Evolutionary conservation across 1,140 invertebrate species (phyloP).

Genomic region (Drosophila bocki): DNA sequence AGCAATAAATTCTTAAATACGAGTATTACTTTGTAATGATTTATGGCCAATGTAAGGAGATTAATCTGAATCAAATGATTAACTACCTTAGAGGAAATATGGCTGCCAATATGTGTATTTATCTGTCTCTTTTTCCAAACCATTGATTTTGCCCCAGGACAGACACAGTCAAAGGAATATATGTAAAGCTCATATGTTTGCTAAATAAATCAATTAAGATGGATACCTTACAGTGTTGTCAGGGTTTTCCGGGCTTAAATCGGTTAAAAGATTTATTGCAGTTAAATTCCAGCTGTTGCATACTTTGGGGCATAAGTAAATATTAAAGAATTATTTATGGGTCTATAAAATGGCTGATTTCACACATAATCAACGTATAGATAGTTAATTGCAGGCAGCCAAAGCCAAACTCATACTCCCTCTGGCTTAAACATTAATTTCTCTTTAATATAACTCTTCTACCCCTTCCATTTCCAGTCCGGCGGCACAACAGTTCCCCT

Average conservation of each 20-base stretch:
- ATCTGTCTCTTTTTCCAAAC: neutral
- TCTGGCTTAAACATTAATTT: neutral
- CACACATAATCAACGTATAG: too few species aligned
- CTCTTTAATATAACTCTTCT: neutral
- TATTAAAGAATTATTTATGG: neutral
- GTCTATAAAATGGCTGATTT: neutral
- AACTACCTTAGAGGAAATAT: conserved; percentile 12
- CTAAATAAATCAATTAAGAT: conserved; percentile 9
- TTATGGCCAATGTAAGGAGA: conserved; percentile 1
- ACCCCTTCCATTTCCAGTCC: conserved; percentile 87
- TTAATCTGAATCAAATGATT: conserved; percentile 8
- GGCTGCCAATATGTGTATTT: neutral
- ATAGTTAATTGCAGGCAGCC: neutral
- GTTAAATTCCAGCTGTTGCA: conserved; percentile 6
- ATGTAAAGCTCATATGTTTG: neutral
- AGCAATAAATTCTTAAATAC: neutral
- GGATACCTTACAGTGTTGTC: neutral
- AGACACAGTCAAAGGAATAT: neutral
- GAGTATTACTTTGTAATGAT: neutral
- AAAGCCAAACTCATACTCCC: neutral
- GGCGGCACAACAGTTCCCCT: conserved; percentile 98
- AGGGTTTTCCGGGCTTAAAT: neutral
- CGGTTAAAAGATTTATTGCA: neutral
- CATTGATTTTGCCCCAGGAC: neutral
- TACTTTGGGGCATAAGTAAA: neutral